phyloP scores from a whole-genome alignment of 1,140 invertebrate species.

The Palaemon carinicauda region DNA sequence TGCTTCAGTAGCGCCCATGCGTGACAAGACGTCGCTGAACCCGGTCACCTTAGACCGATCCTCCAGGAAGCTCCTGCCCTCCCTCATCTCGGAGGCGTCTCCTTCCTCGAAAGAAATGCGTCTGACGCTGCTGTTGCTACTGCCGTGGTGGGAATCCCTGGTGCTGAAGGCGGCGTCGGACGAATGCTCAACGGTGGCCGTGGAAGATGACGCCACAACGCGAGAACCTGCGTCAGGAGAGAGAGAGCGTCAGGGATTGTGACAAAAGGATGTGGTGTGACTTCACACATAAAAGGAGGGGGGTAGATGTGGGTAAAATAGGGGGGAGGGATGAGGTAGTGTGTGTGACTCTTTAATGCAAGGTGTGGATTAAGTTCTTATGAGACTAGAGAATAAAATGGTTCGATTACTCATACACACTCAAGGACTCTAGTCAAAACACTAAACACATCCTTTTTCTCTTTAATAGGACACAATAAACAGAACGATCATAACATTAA shows the following conservation, averaged over 20 bases:
- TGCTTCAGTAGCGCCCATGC: conserved; percentile 78
- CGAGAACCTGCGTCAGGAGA: neutral
- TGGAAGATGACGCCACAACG: conserved; percentile 22
- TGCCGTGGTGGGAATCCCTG: neutral
- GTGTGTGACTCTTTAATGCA: too few species aligned
- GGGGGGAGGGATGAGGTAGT: neutral
- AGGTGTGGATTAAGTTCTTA: too few species aligned
- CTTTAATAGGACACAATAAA: too few species aligned
- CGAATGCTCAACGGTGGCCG: conserved; percentile 26
- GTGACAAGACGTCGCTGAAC: conserved; percentile 75
- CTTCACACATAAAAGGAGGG: neutral
- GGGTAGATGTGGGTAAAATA: neutral
- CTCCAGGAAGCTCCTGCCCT: conserved; percentile 69
- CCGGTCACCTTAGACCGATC: conserved; percentile 74
- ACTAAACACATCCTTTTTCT: too few species aligned
- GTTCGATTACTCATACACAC: too few species aligned
- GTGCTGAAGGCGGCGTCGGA: neutral
- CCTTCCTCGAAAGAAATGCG: neutral
- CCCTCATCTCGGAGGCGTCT: conserved; percentile 1
- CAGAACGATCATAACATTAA: too few species aligned
- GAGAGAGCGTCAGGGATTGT: neutral
- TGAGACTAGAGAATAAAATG: too few species aligned
- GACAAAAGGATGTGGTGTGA: neutral
- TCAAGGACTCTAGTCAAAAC: too few species aligned
- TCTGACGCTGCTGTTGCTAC: neutral